phyloP scores from a whole-genome alignment of 2,797 vertebrate genomes.

The Phaenicophaeus curvirostris region DNA sequence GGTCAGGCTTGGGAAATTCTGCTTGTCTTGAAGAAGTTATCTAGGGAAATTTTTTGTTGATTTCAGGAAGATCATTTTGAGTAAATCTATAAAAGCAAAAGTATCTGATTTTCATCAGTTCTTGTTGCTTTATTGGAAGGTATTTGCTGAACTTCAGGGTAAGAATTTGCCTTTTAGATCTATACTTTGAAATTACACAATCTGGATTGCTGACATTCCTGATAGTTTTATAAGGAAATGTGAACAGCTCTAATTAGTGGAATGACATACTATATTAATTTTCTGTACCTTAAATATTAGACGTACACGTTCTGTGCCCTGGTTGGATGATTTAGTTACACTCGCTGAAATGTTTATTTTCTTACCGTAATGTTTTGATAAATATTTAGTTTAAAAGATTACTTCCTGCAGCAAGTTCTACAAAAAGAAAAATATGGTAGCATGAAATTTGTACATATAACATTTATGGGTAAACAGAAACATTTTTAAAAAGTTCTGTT shows the following conservation, averaged over 20 bases:
- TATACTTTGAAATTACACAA: neutral
- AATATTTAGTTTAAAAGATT: slow-evolving; percentile 2
- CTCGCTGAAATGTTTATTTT: neutral
- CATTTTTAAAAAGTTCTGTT: neutral
- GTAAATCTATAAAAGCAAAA: neutral
- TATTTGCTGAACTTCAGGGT: neutral
- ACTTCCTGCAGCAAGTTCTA: neutral
- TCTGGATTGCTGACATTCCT: neutral
- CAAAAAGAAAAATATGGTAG: neutral
- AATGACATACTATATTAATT: neutral
- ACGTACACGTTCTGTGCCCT: neutral
- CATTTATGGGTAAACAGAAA: neutral
- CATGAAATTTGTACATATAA: neutral
- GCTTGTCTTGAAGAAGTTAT: neutral
- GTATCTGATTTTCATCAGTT: neutral
- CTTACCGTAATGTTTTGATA: neutral
- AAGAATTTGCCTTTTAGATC: neutral
- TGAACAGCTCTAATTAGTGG: slow-evolving; percentile 1
- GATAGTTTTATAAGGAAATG: neutral
- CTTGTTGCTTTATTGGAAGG: neutral
- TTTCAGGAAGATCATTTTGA: neutral
- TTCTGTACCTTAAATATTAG: slow-evolving; percentile 1
- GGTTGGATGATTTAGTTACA: neutral
- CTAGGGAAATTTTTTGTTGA: neutral
- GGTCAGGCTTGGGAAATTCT: slow-evolving; percentile 7